phyloP scores from a whole-genome alignment of 1,140 invertebrate species.

The Drosophila kohkoa region DNA sequence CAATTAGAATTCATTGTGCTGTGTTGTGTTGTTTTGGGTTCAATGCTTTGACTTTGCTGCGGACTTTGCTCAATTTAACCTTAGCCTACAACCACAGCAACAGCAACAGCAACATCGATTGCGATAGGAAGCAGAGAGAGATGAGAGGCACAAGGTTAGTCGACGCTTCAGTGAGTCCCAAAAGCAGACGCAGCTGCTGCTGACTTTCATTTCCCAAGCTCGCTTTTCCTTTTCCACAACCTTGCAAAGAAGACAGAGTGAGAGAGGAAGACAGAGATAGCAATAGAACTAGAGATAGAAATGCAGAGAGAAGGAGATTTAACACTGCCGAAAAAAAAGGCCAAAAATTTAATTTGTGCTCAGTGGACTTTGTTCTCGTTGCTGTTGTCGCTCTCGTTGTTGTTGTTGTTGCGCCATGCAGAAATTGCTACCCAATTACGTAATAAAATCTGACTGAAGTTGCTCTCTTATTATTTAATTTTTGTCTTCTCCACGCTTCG shows the following conservation, averaged over 20 bases:
- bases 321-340: constrained; percentile 50
- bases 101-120: constrained; percentile 7
- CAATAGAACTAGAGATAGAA: constrained; percentile 9
- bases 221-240: neutral
- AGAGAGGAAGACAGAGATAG: neutral
- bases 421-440: constrained; percentile 83
- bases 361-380: constrained; percentile 59
- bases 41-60: constrained; percentile 50
- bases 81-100: constrained; percentile 40
- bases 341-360: constrained; percentile 79
- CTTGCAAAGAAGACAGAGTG: neutral
- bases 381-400: constrained; percentile 24
- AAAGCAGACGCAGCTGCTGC: constrained; percentile 26
- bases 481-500: constrained; percentile 60
- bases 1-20: constrained; percentile 35
- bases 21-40: constrained; percentile 37
- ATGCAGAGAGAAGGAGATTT: neutral
- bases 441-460: constrained; percentile 83
- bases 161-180: constrained; percentile 48
- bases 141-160: constrained; percentile 32
- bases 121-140: no score
- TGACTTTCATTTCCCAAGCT: neutral
- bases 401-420: constrained; percentile 56
- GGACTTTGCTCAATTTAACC: constrained; percentile 75
- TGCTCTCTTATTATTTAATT: constrained; percentile 83